These are phyloP conservation scores for Mnemiopsis leidyi DNA, from an alignment of 37 sponge, comb jelly and placozoan species.

Conservation along the genomic window DNA sequence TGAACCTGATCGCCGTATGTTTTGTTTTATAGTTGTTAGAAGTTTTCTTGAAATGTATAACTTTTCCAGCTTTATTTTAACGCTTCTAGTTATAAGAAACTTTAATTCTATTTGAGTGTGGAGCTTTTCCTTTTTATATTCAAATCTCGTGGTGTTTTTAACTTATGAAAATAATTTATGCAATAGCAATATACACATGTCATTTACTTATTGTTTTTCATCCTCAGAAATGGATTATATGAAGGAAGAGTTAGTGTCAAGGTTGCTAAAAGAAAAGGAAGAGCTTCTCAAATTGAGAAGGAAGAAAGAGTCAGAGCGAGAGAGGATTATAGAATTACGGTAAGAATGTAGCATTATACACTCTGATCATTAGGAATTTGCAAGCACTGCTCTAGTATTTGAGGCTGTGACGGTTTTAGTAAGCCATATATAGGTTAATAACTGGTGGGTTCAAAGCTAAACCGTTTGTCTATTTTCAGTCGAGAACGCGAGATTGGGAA, in stretches of 20 bases:
- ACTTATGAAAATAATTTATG: too few relatives aligned
- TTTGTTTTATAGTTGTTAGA: too few relatives aligned
- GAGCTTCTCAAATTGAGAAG: background rate
- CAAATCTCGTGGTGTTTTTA: too few relatives aligned
- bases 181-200: too few relatives aligned
- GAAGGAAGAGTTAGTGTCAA: slow-evolving; percentile 10
- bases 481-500: background rate
- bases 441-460: background rate
- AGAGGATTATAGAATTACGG: background rate
- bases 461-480: background rate
- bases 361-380: background rate
- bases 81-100: too few relatives aligned
- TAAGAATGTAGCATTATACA: background rate
- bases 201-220: too few relatives aligned
- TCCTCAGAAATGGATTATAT: background rate
- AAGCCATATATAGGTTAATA: background rate
- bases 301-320: background rate
- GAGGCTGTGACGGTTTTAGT: background rate
- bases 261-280: slow-evolving; percentile 26
- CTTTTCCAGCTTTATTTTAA: too few relatives aligned
- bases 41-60: too few relatives aligned
- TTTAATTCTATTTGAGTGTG: too few relatives aligned
- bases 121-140: too few relatives aligned
- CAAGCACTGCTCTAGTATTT: background rate
- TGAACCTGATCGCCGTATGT: background rate